Base-by-base conservation (phyloP, 2,888 invertebrate species). In the Octonoba sinensis region DNA sequence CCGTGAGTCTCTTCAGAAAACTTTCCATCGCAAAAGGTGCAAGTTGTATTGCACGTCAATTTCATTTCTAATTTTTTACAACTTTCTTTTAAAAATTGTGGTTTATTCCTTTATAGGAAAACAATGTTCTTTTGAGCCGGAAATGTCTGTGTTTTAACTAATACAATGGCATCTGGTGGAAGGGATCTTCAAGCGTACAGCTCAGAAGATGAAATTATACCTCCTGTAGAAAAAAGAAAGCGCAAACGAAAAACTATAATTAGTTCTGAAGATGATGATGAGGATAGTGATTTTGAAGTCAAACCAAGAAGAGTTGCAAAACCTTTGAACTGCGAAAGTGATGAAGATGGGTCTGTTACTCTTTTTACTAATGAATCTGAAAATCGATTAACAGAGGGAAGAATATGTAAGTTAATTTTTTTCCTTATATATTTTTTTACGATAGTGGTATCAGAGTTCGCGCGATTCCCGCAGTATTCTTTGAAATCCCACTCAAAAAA, bases 201-300 rank as follows among this genome's bases (percentile, higher is more conserved):
- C 46, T 73, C 79, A 54, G 79, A 81, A 47, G 79, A 81, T 54
- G 79, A 81, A 69, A 22, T 73, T 46, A 22, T 54, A 8, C 67
- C 46, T 18, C 69, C 73, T n/a, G 66, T 67, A 59, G 24, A 64
- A 15, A 79, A 72, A n/a, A 49, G 56, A 13, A 72, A 66, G 12
- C 67, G 59, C 22, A 81, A 69, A 27, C 18, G 46, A 12, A 72
- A 66, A 51, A 51, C 20, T 15, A 47, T 60, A 36, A 13, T 73
- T 27, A 54, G 66, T 36, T 66, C 65, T 18, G 56, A 73, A 8
- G 65, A 65, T 13, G 79, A 81, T 20, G 75, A 57, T 66, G 77
- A 79, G 16, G 72, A 72, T 18, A 69, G 69, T 69, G 67, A 81
- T 36, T 24, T 81, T 36, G 73, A 81, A 54, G 56, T 73, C 44